Evolutionary conservation across 2,888 invertebrate genomes (phyloP).

Genomic region (Automeris io): DNA sequence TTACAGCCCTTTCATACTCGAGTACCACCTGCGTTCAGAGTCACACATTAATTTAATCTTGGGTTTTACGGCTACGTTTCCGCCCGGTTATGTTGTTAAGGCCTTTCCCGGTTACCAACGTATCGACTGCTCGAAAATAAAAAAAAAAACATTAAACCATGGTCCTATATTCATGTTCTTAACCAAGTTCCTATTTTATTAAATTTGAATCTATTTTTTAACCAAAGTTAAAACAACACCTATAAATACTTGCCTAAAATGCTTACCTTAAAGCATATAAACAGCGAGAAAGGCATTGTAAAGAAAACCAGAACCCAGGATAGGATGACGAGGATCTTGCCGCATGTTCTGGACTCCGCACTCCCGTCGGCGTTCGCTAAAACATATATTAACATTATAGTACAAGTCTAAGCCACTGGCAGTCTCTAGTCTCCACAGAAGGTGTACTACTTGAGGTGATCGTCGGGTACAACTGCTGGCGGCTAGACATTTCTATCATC

Average conservation of each 20-base stretch:
- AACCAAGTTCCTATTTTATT: too few species aligned
- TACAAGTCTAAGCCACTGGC: background rate
- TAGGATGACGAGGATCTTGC: conserved; percentile 86
- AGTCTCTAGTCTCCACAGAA: background rate
- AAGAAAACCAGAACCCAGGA: conserved; percentile 89
- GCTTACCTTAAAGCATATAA: conserved; percentile 94
- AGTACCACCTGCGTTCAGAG: conserved; percentile 96
- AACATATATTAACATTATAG: conserved; percentile 28
- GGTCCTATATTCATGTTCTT: too few species aligned
- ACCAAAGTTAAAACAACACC: too few species aligned
- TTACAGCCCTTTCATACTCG: conserved; percentile 96
- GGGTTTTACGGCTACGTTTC: too few species aligned
- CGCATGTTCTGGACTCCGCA: conserved; percentile 85
- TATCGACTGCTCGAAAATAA: too few species aligned
- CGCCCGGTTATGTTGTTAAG: too few species aligned
- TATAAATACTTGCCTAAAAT: too few species aligned
- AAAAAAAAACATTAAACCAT: too few species aligned
- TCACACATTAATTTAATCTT: too few species aligned
- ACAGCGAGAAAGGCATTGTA: conserved; percentile 94
- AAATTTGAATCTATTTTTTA: too few species aligned
- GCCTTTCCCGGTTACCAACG: too few species aligned
- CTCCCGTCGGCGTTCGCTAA: conserved; percentile 77
- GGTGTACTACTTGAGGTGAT: conserved; percentile 30
- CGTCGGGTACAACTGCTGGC: conserved; percentile 56
- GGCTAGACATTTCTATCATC: conserved; percentile 61